Evolutionary conservation across 1,140 invertebrate genomes (phyloP).

Genomic region (Aricia agestis): DNA sequence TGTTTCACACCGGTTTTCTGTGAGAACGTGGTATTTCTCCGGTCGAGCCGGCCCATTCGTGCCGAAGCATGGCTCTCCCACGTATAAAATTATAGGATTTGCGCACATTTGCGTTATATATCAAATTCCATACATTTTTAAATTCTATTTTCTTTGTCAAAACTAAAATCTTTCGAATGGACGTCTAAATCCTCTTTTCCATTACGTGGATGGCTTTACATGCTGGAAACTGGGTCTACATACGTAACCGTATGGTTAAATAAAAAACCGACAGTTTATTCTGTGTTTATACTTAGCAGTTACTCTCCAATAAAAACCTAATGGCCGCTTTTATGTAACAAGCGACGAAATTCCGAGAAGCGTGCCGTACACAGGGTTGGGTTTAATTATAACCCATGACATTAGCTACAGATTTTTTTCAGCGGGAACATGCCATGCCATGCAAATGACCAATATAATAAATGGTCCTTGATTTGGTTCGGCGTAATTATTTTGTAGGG

Average conservation of each 20-base stretch:
- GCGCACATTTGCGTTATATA: too few relatives aligned
- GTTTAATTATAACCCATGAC: conserved; percentile 7
- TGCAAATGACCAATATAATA: not conserved
- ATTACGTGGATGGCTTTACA: not conserved
- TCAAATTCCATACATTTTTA: too few relatives aligned
- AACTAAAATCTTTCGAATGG: too few relatives aligned
- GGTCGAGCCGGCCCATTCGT: too few relatives aligned
- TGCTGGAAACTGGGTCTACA: not conserved
- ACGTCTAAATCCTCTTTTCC: too few relatives aligned
- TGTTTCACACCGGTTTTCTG: too few relatives aligned
- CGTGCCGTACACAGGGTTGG: not conserved
- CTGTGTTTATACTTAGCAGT: not conserved
- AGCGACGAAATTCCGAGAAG: conserved; percentile 6
- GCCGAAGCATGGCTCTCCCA: too few relatives aligned
- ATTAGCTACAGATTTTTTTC: conserved; percentile 2
- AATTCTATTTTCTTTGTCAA: too few relatives aligned
- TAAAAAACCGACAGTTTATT: not conserved
- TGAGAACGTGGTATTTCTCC: too few relatives aligned
- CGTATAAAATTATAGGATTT: too few relatives aligned
- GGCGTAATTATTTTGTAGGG: not conserved
- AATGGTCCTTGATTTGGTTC: not conserved
- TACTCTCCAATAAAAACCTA: not conserved
- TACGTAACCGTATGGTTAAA: not conserved
- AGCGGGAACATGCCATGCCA: not conserved
- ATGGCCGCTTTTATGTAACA: not conserved